A percentile compares a stretch with the other conserved stretches of the same genome.
Evolutionary conservation across 1,140 invertebrate species (phyloP).

Genomic region (Archegozetes longisetosus): DNA sequence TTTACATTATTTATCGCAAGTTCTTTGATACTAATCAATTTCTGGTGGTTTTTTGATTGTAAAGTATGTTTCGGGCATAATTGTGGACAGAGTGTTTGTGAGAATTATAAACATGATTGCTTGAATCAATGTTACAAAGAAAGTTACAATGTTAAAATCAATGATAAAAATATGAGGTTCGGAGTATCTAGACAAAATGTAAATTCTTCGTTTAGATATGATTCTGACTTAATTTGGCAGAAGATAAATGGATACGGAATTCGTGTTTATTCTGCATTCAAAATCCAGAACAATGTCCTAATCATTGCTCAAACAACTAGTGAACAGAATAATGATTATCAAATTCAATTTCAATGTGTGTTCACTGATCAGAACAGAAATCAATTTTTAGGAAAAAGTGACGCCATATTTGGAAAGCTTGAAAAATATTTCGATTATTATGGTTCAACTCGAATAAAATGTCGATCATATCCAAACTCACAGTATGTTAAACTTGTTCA

Average conservation of each 20-base stretch:
- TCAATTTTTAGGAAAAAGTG: background rate
- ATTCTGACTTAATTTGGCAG: background rate
- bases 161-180: background rate
- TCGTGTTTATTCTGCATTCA: no score
- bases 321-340: no score
- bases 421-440: background rate
- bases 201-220: background rate
- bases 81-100: background rate
- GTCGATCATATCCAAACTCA: background rate
- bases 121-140: background rate
- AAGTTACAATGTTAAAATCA: background rate
- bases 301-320: no score
- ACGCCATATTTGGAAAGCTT: background rate
- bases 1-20: no score
- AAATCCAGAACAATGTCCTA: no score
- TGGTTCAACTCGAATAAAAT: background rate
- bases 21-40: no score
- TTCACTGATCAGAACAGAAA: background rate
- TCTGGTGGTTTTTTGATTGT: background rate
- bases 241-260: no score
- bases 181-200: background rate
- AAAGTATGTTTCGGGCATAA: background rate
- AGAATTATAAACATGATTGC: background rate
- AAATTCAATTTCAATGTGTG: no score
- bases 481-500: background rate